Base-by-base conservation (phyloP, 2,113 vertebrate genomes). In the Petromus typicus region DNA sequence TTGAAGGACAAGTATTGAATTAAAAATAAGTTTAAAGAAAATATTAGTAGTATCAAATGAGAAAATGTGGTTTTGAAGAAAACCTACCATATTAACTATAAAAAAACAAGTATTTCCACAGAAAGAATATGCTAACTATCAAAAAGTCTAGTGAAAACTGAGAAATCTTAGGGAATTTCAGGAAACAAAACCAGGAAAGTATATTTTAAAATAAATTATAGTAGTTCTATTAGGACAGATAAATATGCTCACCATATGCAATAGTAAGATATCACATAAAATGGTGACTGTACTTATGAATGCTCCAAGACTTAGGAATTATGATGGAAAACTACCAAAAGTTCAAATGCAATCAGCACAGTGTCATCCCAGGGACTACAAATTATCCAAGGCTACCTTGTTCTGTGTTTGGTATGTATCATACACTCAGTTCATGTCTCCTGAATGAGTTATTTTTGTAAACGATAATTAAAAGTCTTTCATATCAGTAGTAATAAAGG, bases 1-100 rank as follows among this genome's bases (percentile, higher is more conserved):
- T 40, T 81, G 20, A 79, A 76, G 40, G 9, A 91, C 20, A 93
- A 59, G 40, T 71, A 86, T 0, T 73, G 34, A 87, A 75, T 80
- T 87, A 59, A 87, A 96, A 91, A 73, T 87, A 89, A 93, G 20
- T 83, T 57, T 91, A 91, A 66, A 76, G 59, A 61, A 40, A 91
- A 76, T 27, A 86, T 78, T 86, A 95, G 82, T 90, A 90, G 37
- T 82, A 75, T 6, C 51, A 84, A 80, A 57, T 3, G 8, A 37
- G 61, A 43, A 84, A 96, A 89, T 7, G 37, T 34, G 59, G 3
- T 69, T 94, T 64, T 71, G 43, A 76, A 75, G 59, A 90, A 89
- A 82, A 73, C 6, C 18, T 27, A 86, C 45, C 80, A 14, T 57
- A 43, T 13, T 43, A 82, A 87, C 18, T 64, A 57, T 16, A 57